phyloP scores from a whole-genome alignment of 2,888 invertebrate species.

The Zhengitettix transpicula region DNA sequence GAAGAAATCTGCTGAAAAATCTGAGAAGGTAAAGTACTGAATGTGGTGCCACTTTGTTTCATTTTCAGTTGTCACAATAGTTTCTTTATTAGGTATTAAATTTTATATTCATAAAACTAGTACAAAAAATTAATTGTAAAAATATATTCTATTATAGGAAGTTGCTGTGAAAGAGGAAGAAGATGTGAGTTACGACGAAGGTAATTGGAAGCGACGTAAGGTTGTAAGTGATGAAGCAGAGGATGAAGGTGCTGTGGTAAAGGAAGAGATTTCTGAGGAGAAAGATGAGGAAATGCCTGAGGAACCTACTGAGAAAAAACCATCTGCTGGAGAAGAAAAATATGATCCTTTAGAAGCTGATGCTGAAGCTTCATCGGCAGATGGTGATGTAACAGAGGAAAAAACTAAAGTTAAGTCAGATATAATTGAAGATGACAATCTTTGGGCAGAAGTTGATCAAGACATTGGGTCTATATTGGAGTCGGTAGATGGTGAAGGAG shows the following conservation, averaged over 20 bases:
- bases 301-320: conserved; percentile 5
- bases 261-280: conserved; percentile 21
- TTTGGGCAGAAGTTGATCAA: conserved; percentile 5
- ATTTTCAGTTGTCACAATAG: no score
- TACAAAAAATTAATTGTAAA: no score
- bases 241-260: conserved; percentile 8
- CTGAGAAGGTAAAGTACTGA: background rate
- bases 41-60: no score
- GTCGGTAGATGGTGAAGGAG: conserved; percentile 3
- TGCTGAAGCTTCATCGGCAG: conserved; percentile 3
- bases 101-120: no score
- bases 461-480: conserved; percentile 5
- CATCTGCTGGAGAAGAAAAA: conserved; percentile 10
- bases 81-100: no score
- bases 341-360: conserved; percentile 14
- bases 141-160: no score
- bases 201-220: conserved; percentile 9
- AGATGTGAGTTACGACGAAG: conserved; percentile 15
- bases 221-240: background rate
- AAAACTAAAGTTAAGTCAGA: background rate
- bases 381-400: background rate
- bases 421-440: background rate
- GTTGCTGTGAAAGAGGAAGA: conserved; percentile 12
- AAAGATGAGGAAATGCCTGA: no score
- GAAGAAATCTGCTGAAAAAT: no score